Percentiles rank a stretch among this genome's conserved stretches.
Evolutionary conservation across 1,140 invertebrate genomes (phyloP).

Genomic region (Chrysomallon squamiferum): DNA sequence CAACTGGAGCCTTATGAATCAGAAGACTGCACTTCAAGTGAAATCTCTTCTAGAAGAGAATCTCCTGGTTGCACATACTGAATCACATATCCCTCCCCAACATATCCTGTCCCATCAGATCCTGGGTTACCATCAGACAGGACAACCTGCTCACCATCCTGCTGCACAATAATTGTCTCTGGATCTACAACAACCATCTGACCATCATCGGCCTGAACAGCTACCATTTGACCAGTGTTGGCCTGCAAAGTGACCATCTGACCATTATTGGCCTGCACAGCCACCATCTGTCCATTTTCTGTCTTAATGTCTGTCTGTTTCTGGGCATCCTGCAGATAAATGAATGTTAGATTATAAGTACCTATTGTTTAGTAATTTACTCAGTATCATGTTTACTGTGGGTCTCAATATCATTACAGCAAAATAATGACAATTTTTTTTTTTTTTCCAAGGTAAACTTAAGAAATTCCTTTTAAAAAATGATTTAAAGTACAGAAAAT

Average conservation of each 20-base stretch:
- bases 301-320: conserved; percentile 46
- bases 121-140: conserved; percentile 35
- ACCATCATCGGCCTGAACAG: conserved; percentile 49
- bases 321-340: no score
- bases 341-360: no score
- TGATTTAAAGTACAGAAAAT: no score
- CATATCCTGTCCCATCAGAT: conserved; percentile 36
- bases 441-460: no score
- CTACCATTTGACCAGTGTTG: conserved; percentile 48
- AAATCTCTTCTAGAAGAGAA: conserved; percentile 11
- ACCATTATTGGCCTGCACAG: conserved; percentile 49
- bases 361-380: no score
- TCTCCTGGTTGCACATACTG: conserved; percentile 44
- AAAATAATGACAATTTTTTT: no score
- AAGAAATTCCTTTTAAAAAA: no score
- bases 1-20: no score
- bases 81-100: conserved; percentile 46
- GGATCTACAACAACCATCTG: conserved; percentile 49
- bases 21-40: conserved; percentile 15
- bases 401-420: no score
- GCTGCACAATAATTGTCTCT: conserved; percentile 55
- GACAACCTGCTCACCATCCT: conserved; percentile 48
- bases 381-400: no score
- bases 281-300: conserved; percentile 49
- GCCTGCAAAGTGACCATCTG: conserved; percentile 50